Conservation (phyloP, 1,140 invertebrate genomes). For the Potamilus streckersoni region DNA sequence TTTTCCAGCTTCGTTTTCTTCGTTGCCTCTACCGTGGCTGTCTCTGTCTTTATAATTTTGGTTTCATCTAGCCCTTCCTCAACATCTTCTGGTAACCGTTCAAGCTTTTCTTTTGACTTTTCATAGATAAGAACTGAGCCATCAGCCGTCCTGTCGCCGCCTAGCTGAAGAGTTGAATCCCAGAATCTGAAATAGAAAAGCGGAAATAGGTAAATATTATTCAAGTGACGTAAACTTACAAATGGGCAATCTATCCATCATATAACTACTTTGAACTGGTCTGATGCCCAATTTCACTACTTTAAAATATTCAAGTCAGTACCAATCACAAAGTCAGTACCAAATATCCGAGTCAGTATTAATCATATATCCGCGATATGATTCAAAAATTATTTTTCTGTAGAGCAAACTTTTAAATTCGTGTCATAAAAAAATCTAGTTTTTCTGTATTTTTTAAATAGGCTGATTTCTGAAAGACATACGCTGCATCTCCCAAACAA, state of each 20-base stretch:
- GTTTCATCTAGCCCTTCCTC: slow-evolving; percentile 8
- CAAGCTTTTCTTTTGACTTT: neutral
- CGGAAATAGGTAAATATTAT: neutral
- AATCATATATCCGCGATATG: too few relatives aligned
- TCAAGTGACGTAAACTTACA: neutral
- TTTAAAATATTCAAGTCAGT: neutral
- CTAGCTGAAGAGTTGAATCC: slow-evolving; percentile 52
- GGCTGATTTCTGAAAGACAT: neutral
- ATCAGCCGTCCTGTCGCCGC: slow-evolving; percentile 21
- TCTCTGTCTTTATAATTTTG: slow-evolving; percentile 4
- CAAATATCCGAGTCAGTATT: neutral
- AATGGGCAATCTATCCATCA: neutral
- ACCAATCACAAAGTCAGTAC: too few relatives aligned
- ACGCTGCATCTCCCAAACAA: neutral
- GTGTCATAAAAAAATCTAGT: too few relatives aligned
- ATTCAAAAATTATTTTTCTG: too few relatives aligned
- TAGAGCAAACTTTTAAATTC: too few relatives aligned
- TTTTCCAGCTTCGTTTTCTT: too few relatives aligned
- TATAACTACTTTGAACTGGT: neutral
- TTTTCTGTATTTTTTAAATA: neutral
- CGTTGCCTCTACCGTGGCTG: too few relatives aligned
- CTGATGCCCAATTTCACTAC: neutral
- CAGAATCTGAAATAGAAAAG: slow-evolving; percentile 51
- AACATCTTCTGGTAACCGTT: slow-evolving; percentile 4
- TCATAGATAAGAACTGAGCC: too few relatives aligned